Conservation (phyloP, 2,797 vertebrate genomes). For the Sebastes umbrosus region DNA sequence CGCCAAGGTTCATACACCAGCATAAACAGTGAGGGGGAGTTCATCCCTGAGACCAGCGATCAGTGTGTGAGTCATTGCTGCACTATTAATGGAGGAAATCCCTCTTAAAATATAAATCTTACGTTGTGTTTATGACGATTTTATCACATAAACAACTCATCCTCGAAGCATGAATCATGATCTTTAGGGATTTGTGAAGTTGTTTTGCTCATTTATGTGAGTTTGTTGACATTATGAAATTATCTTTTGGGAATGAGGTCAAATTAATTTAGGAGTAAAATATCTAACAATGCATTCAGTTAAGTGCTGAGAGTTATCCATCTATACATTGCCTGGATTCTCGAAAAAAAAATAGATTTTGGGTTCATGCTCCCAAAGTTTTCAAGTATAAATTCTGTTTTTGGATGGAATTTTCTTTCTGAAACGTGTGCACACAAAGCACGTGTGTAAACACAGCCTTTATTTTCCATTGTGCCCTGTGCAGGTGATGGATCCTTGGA, state of each 20-base stretch:
- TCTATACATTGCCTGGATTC: not conserved
- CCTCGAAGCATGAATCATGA: not conserved
- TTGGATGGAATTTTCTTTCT: not conserved
- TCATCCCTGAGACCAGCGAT: conserved; percentile 96
- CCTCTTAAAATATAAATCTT: not conserved
- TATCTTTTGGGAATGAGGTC: not conserved
- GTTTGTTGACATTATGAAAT: not conserved
- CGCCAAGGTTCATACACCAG: conserved; percentile 98
- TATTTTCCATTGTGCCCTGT: not conserved
- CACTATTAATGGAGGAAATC: conserved; percentile 1
- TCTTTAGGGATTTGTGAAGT: not conserved
- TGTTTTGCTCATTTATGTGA: not conserved
- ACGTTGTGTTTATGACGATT: not conserved
- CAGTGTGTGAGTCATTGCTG: conserved; percentile 88
- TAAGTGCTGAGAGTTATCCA: not conserved
- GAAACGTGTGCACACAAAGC: not conserved
- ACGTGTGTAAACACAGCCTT: not conserved
- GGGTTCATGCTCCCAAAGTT: not conserved
- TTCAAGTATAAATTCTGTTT: not conserved
- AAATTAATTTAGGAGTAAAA: not conserved
- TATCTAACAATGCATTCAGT: not conserved
- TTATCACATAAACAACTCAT: conserved; percentile 2
- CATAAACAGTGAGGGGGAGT: conserved; percentile 98
- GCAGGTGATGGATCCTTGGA: conserved; percentile 94
- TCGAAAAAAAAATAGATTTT: not conserved